Evolutionary conservation across 2,888 invertebrate species (phyloP), one percentile per base, ranked within the genome.

Genomic region (Mythimna loreyi): DNA sequence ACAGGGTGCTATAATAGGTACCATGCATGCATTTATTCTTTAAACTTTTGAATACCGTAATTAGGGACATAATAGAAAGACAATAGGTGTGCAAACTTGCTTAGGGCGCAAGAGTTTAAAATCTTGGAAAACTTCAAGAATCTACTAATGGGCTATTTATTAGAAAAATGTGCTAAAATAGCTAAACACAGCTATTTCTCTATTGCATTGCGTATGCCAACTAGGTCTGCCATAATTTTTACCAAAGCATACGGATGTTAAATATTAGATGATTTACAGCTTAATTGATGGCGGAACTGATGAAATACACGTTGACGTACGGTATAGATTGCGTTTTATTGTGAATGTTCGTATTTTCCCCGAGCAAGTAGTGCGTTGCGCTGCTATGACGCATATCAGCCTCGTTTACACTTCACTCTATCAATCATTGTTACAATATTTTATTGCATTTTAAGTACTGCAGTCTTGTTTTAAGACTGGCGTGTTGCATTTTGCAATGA

Each of bases 281-380:
- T n/a, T 60, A 52, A 60, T 76, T 61, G 52, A 67, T 53, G 64
- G 47, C 67, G 80, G 70, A 70, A 52, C 58, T 55, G 45, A 58
- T 53, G 59, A 67, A 79, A 76, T 74, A 60, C 25, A 13, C 23
- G 49, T 43, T 77, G 80, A 77, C 53, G 75, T 75, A 68, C 59
- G 11, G 21, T 75, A 80, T 80, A 58, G 49, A 60, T 67, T 64
- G 49, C 56, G 45, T 66, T 70, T 75, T 45, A 57, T 57, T 59
- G 60, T 67, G 45, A 36, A 56, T 21, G 71, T 49, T 43, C 67
- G 57, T 65, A 59, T 78, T 83, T 82, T 68, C 65, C 72, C 60
- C 61, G 19, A 56, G 49, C 40, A 55, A 67, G 45, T 57, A 64
- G 72, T 69, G 72, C 65, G 62, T 64, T 73, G 66, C 66, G 53